These are phyloP conservation scores for Cataglyphis livida DNA, from an alignment of 2,888 invertebrate genomes.

Conservation along the genomic window DNA sequence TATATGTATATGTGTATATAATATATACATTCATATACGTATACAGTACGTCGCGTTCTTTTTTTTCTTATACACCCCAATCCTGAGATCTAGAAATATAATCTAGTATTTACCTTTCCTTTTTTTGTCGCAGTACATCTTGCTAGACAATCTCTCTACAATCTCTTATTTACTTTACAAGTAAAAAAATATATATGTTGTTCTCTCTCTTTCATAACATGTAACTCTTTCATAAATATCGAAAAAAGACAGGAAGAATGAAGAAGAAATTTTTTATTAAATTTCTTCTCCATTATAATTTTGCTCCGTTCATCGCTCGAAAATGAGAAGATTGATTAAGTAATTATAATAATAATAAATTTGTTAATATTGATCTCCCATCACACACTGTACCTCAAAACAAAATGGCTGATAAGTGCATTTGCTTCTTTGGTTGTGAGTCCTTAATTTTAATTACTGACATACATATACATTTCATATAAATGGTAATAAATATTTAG, in stretches of 20 bases:
- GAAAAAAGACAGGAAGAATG: conserved; percentile 67
- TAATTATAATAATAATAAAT: conserved; percentile 56
- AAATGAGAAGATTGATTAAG: conserved; percentile 49
- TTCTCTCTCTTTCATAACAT: conserved; percentile 57
- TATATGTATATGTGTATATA: background rate
- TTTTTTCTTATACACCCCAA: conserved; percentile 43
- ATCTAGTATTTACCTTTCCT: conserved; percentile 53
- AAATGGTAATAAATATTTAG: conserved; percentile 74
- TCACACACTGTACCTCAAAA: conserved; percentile 54
- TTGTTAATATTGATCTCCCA: conserved; percentile 52
- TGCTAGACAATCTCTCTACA: conserved; percentile 57
- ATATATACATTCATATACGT: background rate
- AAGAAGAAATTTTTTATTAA: conserved; percentile 52
- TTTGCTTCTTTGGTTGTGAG: conserved; percentile 74
- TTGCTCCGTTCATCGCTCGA: conserved; percentile 33
- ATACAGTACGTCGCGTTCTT: conserved; percentile 7
- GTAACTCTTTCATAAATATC: conserved; percentile 62
- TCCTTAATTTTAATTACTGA: conserved; percentile 75
- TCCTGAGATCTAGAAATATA: conserved; percentile 72
- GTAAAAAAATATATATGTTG: conserved; percentile 75
- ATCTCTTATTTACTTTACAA: conserved; percentile 60
- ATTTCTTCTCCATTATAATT: conserved; percentile 48
- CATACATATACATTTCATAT: conserved; percentile 68
- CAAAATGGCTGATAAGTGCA: conserved; percentile 64
- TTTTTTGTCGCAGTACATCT: conserved; percentile 45